Base-by-base conservation (phyloP, 2,888 invertebrate genomes). In the Catocala nupta region DNA sequence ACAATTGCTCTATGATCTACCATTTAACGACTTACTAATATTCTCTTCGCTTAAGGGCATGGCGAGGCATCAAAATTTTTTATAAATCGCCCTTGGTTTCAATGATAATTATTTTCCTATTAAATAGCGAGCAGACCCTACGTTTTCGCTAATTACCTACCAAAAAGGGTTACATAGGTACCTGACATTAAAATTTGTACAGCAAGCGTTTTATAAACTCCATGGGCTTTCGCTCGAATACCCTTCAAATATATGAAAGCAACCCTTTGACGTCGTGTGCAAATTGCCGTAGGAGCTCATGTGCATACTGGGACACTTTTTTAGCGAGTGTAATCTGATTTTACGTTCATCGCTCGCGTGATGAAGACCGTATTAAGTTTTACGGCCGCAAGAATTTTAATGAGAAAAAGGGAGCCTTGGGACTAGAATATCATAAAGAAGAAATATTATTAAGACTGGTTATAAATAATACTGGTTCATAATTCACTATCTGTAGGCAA, bases 141-240 rank as follows among this genome's bases (percentile, higher is more conserved):
- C 36, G 8, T 5, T 39, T 39, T 8, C 36, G 36, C 36, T 16
- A 13, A 36, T 47, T 45, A 47, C 11, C 10, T 13, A 36, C 6
- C 11, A 55, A 63, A 69, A 56, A 55, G 44, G 51, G 47, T 48
- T 39, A 7, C 36, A 12, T 54, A 42, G 58, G 50, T 10, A 8
- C 25, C 25, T 65, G 65, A 53, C 57, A 57, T 70, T 63, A 49
- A 63, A 73, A 66, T 73, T 63, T 34, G 47, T 44, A 49, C 55
- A 54, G 45, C 52, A 59, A 62, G 50, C 48, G 16, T 59, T 55
- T 55, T 44, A 47, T 52, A 60, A 57, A 58, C 55, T 25, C 9
- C 39, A 12, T 43, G 53, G 36, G 36, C 34, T 60, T 71, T 49
- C 54, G 55, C 43, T 16, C 49, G 52, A 25, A 51, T 55, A 34